Conservation (phyloP, 2,797 vertebrate genomes). For the Sphenodon punctatus region DNA sequence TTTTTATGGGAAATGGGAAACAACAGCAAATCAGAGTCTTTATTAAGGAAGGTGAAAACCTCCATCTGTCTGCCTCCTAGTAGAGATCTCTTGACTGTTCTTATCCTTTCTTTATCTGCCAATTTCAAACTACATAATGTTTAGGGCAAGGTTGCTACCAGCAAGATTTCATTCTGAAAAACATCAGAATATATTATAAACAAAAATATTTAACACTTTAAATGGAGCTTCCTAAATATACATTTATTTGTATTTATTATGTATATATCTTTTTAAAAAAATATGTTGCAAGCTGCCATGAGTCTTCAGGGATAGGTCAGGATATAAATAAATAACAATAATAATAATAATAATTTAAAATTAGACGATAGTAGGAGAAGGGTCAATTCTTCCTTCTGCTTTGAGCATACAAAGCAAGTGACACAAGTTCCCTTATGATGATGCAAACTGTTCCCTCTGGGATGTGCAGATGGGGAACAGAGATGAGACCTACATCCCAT, state of each 20-base stretch:
- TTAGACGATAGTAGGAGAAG: too few relatives aligned
- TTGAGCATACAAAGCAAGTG: background rate
- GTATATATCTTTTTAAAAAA: too few relatives aligned
- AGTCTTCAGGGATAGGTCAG: too few relatives aligned
- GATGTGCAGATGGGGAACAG: background rate
- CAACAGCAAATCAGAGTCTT: background rate
- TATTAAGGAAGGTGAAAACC: background rate
- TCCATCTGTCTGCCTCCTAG: background rate
- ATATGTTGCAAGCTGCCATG: too few relatives aligned
- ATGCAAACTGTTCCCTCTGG: background rate
- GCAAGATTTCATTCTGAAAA: background rate
- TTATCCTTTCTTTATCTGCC: conserved; percentile 12
- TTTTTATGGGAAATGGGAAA: background rate
- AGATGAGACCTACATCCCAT: background rate
- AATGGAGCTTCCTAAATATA: background rate
- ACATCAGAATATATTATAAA: background rate
- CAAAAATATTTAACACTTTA: conserved; percentile 1
- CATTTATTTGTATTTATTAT: too few relatives aligned
- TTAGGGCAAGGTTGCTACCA: background rate
- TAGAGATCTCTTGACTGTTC: background rate
- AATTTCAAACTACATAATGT: background rate
- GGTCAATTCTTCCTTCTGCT: background rate
- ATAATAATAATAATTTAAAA: too few relatives aligned
- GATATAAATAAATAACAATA: too few relatives aligned
- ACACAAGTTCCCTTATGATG: background rate